A percentile compares a stretch with the other conserved stretches of the same genome.
Conservation (phyloP, 2,888 invertebrate genomes). For the Drosophila nigricruria region DNA sequence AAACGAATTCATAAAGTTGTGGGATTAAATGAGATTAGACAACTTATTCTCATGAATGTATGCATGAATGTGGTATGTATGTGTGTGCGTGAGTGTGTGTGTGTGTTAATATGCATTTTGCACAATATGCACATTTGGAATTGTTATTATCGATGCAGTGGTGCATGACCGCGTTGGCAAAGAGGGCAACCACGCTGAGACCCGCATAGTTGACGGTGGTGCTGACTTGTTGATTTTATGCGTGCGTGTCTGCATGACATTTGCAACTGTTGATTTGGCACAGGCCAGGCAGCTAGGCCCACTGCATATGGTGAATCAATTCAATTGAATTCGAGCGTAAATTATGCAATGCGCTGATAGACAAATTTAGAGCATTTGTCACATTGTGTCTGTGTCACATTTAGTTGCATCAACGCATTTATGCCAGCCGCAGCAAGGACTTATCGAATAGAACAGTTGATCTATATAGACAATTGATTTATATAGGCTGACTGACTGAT, state of each 20-base stretch:
- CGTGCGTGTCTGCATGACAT: slow-evolving; percentile 38
- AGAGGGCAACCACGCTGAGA: slow-evolving; percentile 32
- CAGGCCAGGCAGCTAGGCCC: slow-evolving; percentile 1
- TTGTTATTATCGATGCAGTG: slow-evolving; percentile 61
- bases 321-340: slow-evolving; percentile 44
- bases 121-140: slow-evolving; percentile 49
- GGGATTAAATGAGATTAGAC: slow-evolving; percentile 19
- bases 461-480: neutral
- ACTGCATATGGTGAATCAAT: slow-evolving; percentile 46
- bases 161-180: slow-evolving; percentile 34
- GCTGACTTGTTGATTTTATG: slow-evolving; percentile 62
- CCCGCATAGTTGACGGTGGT: slow-evolving; percentile 42
- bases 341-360: slow-evolving; percentile 55
- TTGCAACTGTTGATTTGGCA: slow-evolving; percentile 61
- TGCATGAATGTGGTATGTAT: neutral
- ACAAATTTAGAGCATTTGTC: slow-evolving; percentile 35
- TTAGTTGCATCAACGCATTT: slow-evolving; percentile 1
- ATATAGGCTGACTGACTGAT: neutral
- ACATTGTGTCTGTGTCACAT: slow-evolving; percentile 18
- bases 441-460: neutral
- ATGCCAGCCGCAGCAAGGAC: neutral
- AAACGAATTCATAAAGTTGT: slow-evolving; percentile 30
- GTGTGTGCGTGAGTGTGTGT: neutral
- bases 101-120: slow-evolving; percentile 28
- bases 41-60: neutral